A percentile compares a stretch with the other conserved stretches of the same genome.
Conservation (phyloP, 2,113 vertebrate genomes). For the Trogon surrucura region DNA sequence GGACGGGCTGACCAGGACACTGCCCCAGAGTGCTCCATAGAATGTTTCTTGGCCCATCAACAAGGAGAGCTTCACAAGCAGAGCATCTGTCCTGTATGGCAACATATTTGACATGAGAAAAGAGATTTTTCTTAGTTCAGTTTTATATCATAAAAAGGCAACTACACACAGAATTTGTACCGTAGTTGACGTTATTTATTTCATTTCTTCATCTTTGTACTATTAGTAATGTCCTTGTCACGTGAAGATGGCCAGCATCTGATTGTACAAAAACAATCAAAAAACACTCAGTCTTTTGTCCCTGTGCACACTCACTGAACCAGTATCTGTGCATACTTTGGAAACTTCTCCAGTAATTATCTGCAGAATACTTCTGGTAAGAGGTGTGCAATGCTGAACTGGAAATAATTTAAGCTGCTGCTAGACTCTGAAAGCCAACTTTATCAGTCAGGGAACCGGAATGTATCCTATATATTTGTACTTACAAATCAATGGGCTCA, state of each 20-base stretch:
- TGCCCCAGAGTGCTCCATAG: conserved; percentile 91
- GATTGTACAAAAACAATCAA: neutral
- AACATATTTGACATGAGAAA: neutral
- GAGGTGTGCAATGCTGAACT: neutral
- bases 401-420: neutral
- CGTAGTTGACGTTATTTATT: neutral
- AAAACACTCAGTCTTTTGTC: neutral
- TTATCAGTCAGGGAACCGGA: neutral
- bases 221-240: neutral
- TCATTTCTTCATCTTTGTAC: neutral
- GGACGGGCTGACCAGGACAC: conserved; percentile 83
- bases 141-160: neutral
- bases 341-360: neutral
- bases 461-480: neutral
- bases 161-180: neutral
- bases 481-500: neutral
- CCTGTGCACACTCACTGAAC: neutral
- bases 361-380: neutral
- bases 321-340: neutral
- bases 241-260: neutral
- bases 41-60: conserved; percentile 90
- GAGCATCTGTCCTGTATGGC: conserved; percentile 83
- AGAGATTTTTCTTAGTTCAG: neutral
- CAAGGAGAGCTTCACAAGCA: conserved; percentile 87
- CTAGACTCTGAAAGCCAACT: neutral